Evolutionary conservation across 2,888 invertebrate genomes (phyloP), one percentile per base, ranked within the genome.

Genomic region (Notodonta dromedarius): DNA sequence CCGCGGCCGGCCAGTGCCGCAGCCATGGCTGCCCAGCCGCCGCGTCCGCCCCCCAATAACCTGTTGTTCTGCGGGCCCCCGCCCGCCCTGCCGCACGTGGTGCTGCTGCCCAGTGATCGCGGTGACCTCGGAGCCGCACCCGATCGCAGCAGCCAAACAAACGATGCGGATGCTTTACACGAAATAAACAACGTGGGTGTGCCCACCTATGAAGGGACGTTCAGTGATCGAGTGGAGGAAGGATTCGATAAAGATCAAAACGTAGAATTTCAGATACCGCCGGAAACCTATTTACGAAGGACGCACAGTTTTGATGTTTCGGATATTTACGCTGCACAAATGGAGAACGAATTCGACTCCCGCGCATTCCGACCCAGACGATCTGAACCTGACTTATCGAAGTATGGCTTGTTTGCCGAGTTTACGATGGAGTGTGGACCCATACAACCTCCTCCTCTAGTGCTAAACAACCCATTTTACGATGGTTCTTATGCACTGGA

Each of bases 151-250:
- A 82, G 73, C 75, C 84, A 85, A 85, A 83, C 84, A 85, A 85
- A 84, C 79, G 82, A 85, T 85, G 82, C 82, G 67, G 77, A 84
- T 83, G 82, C 83, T 71, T 85, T 92, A 79, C 82, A 85, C 68
- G 87, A 92, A 83, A 93, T 93, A 89, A 93, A 93, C 86, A 93
- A 91, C 82, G 89, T 92, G 80, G 92, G 92, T 82, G 88, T 92
- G 77, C 93, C 94, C 63, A 86, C 83, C 62, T 88, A 78, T 75
- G 86, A 86, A 78, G 82, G 71, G 74, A 71, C 78, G 61, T 83
- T 80, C 75, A 82, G 82, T 79, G 82, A 84, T 71, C 81, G 83
- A 76, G 76, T 79, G 72, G 80, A 83, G 72, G 80, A 83, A 67
- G 74, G 81, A 66, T 77, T 83, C 61, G 80, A 83, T 69, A 82